Conservation (phyloP, 2,113 vertebrate genomes). For the Arizona elegans region DNA sequence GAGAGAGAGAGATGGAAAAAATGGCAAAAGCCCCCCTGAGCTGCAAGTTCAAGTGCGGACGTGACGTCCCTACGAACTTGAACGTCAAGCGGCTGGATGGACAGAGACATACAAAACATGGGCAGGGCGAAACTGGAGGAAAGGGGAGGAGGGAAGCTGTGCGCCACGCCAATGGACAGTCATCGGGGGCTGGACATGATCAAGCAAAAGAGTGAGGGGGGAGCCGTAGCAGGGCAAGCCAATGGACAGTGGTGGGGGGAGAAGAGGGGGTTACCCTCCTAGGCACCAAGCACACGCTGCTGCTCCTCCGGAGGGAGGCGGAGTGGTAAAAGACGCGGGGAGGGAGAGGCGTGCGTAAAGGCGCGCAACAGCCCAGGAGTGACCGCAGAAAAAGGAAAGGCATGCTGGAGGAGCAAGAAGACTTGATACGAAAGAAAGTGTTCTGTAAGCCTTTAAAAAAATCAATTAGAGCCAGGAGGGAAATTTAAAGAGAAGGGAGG, state of each 20-base stretch:
- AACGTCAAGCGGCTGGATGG: constrained; percentile 98
- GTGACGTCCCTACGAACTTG: constrained; percentile 99
- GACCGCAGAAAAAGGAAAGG: background rate
- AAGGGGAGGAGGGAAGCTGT: constrained; percentile 92
- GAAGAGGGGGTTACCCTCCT: constrained; percentile 59
- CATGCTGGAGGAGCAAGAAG: background rate
- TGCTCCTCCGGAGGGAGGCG: constrained; percentile 53
- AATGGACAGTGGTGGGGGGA: constrained; percentile 68
- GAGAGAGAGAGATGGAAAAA: constrained; percentile 89
- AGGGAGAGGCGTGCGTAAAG: constrained; percentile 18
- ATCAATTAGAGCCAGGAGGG: background rate
- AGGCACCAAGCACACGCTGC: constrained; percentile 54
- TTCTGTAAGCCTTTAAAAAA: background rate
- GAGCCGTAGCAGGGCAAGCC: constrained; percentile 63
- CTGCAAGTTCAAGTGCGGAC: constrained; percentile 99
- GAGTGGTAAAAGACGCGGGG: constrained; percentile 17
- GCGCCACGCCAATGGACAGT: constrained; percentile 98
- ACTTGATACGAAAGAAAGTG: background rate
- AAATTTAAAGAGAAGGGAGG: background rate
- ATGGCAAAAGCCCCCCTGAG: constrained; percentile 98
- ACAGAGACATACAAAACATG: constrained; percentile 98
- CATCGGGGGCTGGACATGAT: constrained; percentile 95
- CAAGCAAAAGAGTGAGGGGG: constrained; percentile 60
- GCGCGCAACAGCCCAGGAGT: background rate
- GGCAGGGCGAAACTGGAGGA: constrained; percentile 91